These are phyloP conservation scores for Melipona beecheii DNA, from an alignment of 2,888 invertebrate genomes.

Conservation along the genomic window DNA sequence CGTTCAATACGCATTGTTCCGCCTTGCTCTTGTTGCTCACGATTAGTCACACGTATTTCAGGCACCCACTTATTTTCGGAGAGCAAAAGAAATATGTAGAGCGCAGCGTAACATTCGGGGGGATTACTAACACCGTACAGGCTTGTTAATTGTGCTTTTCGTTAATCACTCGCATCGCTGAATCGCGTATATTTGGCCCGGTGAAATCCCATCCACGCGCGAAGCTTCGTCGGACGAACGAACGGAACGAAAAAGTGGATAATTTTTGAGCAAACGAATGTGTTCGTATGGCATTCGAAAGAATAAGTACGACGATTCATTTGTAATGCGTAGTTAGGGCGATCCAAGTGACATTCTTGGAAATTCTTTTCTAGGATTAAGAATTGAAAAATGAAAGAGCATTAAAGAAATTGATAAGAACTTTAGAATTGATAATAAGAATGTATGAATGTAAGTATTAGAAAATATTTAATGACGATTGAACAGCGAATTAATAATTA, in stretches of 20 bases:
- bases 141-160: constrained; percentile 41
- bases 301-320: neutral
- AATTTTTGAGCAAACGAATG: neutral
- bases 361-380: too few relatives aligned
- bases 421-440: neutral
- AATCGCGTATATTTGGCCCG: constrained; percentile 21
- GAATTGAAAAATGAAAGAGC: too few relatives aligned
- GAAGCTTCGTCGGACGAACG: neutral
- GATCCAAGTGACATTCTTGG: neutral
- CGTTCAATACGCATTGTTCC: constrained; percentile 44
- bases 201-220: constrained; percentile 15
- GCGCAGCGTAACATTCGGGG: constrained; percentile 55
- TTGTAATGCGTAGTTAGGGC: neutral
- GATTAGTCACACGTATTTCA: constrained; percentile 60
- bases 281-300: neutral
- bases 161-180: constrained; percentile 28
- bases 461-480: neutral
- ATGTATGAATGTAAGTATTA: neutral
- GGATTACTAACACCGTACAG: constrained; percentile 53
- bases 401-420: neutral
- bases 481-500: neutral
- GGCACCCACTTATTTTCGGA: constrained; percentile 57
- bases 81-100: constrained; percentile 58
- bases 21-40: constrained; percentile 58
- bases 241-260: neutral